Evolutionary conservation across 1,140 invertebrate species (phyloP).

Genomic region (Tribolium castaneum): DNA sequence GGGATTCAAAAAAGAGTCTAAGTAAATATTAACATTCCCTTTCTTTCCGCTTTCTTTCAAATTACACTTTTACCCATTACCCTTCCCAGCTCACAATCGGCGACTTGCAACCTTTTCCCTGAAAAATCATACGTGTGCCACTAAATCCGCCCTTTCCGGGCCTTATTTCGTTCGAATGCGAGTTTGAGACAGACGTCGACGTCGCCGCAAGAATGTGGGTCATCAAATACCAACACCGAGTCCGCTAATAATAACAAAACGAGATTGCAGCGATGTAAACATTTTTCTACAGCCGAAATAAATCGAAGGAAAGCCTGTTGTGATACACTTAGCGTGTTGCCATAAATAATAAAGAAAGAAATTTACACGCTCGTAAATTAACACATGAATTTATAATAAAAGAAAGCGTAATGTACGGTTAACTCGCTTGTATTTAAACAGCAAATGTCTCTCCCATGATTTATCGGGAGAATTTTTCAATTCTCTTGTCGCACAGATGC

Average conservation of each 20-base stretch:
- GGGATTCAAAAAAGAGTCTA: not conserved
- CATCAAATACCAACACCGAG: constrained; percentile 32
- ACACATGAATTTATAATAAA: constrained; percentile 18
- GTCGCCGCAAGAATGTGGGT: constrained; percentile 37
- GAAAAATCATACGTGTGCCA: too few relatives aligned
- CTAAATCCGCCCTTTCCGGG: too few relatives aligned
- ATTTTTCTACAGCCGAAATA: not conserved
- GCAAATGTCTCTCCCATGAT: constrained; percentile 3
- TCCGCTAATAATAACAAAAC: constrained; percentile 40
- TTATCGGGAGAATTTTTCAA: not conserved
- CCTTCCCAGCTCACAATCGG: not conserved
- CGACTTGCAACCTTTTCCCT: too few relatives aligned
- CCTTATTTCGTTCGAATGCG: constrained; percentile 7
- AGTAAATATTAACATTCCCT: not conserved
- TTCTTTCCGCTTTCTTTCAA: not conserved
- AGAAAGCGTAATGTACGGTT: constrained; percentile 5
- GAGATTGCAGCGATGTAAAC: constrained; percentile 18
- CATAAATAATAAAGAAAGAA: constrained; percentile 1
- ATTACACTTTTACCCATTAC: not conserved
- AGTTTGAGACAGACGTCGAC: not conserved
- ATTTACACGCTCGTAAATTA: constrained; percentile 31
- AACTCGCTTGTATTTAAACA: not conserved
- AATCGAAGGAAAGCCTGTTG: not conserved
- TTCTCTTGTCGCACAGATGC: not conserved
- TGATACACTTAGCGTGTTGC: not conserved